Evolutionary conservation across 2,113 vertebrate genomes (phyloP).

Genomic region (Pongo pygmaeus): DNA sequence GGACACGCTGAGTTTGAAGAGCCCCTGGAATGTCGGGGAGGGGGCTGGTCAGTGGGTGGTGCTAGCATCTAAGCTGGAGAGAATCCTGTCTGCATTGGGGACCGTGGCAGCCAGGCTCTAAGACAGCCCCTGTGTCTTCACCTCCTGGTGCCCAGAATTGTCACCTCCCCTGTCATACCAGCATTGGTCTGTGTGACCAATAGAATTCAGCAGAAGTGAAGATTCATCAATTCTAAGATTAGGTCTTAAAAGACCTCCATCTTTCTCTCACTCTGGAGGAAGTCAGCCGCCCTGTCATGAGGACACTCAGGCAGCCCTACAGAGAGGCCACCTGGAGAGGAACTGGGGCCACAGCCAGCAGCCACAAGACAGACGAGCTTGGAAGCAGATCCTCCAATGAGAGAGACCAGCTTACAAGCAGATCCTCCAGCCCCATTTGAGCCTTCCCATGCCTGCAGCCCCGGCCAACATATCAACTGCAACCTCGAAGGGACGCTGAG

Average conservation of each 20-base stretch:
- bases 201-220: rapidly evolving
- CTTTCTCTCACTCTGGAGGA: background rate
- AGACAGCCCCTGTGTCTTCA: background rate
- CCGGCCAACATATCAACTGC: background rate
- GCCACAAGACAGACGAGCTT: background rate
- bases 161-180: too few relatives aligned
- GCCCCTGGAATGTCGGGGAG: too few relatives aligned
- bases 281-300: rapidly evolving
- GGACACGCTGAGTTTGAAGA: background rate
- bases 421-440: too few relatives aligned
- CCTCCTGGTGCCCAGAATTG: rapidly evolving
- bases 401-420: background rate
- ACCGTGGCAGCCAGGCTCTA: background rate
- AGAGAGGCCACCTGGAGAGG: background rate
- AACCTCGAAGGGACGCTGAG: background rate
- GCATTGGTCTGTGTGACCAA: background rate
- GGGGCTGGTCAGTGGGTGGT: too few relatives aligned
- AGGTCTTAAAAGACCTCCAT: background rate
- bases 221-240: background rate
- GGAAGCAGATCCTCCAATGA: background rate
- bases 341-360: background rate
- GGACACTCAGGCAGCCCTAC: rapidly evolving
- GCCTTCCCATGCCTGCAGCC: background rate
- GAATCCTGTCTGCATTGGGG: background rate
- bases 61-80: background rate